Evolutionary conservation across 2,113 vertebrate genomes (phyloP), one percentile per base, ranked within the genome.

Genomic region (Odocoileus virginianus): DNA sequence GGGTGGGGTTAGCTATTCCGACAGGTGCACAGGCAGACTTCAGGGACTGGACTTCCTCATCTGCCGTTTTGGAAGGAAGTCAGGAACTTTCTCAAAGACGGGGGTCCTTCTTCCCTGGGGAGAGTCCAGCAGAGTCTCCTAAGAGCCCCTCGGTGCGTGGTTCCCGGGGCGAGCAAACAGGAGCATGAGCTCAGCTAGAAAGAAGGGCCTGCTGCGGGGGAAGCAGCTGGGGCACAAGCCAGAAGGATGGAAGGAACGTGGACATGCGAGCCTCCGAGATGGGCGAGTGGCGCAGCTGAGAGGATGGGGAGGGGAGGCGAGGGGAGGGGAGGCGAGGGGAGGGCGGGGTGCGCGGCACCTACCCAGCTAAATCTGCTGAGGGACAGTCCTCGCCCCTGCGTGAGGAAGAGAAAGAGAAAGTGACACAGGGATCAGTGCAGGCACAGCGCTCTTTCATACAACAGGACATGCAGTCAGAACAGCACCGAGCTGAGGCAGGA

Each of bases 281-380:
- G 64, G 96, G 47, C 47, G 2, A 95, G 83, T 61, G 50, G 94
- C 97, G 95, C 36, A 40, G 96, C 96, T 89, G 89, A 50, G 47
- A 50, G 47, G 12, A 50, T 50, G 47, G 12, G 21, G 93, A 58
- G 43, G 89, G 91, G 95, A 81, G 27, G 91, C 93, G 87, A 40
- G 97, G 94, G 45, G 45, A 45, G 45, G 45, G 7, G 45, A 45
- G 45, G 45, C 43, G 43, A 54, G 78, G 76, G 27, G 83, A 88
- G 36, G 78, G 93, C 98, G 88, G 96, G 0, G 83, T 11, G 2
- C 79, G 96, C 0, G 25, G 98, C 99, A 99, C 99, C 99, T 99
- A 99, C 99, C 99, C 99, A 99, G 99, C 99, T 99, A 98, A 99
- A 99, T 99, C 99, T 99, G 99, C 99, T 99, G 98, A 99, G 99